A percentile compares a stretch with the other conserved stretches of the same genome.
phyloP scores from a whole-genome alignment of 2,797 vertebrate species.

The Ibycter americanus region DNA sequence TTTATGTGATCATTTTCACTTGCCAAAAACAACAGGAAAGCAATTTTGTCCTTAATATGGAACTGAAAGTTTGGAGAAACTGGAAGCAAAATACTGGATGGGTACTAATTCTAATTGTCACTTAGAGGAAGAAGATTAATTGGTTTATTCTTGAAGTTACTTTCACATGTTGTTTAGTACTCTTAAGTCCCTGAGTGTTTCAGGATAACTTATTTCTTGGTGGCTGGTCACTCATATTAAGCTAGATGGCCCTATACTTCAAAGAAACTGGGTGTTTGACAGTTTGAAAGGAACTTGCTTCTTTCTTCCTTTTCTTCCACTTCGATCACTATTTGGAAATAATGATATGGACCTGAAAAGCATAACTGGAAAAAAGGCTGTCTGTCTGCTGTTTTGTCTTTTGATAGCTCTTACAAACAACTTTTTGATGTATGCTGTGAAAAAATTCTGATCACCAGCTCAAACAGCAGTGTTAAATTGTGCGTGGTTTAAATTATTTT shows the following conservation, averaged over 20 bases:
- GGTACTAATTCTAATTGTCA: background rate
- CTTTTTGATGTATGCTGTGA: background rate
- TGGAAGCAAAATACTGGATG: background rate
- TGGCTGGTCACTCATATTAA: background rate
- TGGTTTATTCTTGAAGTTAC: background rate
- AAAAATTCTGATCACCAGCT: background rate
- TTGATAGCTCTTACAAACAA: background rate
- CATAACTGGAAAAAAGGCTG: background rate
- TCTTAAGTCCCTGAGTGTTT: background rate
- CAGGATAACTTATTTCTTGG: background rate
- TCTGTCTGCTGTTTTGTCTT: background rate
- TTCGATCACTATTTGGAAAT: background rate
- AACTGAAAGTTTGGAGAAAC: background rate
- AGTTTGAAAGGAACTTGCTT: background rate
- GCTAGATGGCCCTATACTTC: background rate
- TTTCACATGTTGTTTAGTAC: background rate
- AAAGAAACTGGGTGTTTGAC: background rate
- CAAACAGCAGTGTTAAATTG: background rate
- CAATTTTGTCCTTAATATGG: background rate
- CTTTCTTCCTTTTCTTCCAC: background rate
- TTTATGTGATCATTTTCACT: background rate
- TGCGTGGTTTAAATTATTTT: background rate
- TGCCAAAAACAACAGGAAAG: background rate
- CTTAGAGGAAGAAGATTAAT: background rate
- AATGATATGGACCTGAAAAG: background rate